These are phyloP conservation scores for Tiliacea citrago DNA, from an alignment of 2,888 invertebrate species.

Conservation along the genomic window DNA sequence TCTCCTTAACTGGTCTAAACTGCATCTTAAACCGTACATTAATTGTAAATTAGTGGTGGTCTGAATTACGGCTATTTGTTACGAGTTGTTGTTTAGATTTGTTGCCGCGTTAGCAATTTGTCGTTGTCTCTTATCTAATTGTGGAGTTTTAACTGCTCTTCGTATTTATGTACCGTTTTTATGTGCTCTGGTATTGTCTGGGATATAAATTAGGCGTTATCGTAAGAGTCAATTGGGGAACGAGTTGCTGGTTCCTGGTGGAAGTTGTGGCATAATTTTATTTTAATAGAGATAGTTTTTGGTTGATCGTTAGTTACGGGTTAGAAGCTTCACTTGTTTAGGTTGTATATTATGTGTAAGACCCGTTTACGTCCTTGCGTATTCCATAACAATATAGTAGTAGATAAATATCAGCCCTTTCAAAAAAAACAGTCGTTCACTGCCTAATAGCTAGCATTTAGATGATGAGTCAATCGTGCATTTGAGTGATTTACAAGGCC, in stretches of 20 bases:
- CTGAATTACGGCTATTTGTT: conserved; percentile 79
- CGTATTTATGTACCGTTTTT: conserved; percentile 62
- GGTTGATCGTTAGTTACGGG: conserved; percentile 26
- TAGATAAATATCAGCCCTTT: background rate
- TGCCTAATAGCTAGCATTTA: background rate
- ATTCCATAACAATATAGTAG: background rate
- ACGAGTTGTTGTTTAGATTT: conserved; percentile 76
- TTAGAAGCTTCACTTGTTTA: conserved; percentile 18
- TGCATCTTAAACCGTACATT: conserved; percentile 77
- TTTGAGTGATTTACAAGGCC: background rate
- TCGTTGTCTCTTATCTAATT: conserved; percentile 65
- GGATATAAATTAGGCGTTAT: conserved; percentile 55
- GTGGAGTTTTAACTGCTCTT: conserved; percentile 59
- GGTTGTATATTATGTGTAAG: conserved; percentile 1
- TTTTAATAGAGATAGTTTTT: conserved; percentile 49
- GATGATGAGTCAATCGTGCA: background rate
- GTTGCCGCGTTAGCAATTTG: conserved; percentile 59
- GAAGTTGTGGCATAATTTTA: conserved; percentile 44
- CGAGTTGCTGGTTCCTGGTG: background rate
- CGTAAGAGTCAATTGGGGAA: conserved; percentile 53
- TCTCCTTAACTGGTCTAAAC: conserved; percentile 77
- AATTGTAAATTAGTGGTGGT: conserved; percentile 81
- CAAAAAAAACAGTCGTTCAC: background rate
- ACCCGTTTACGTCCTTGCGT: too few species aligned
- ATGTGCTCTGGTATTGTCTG: conserved; percentile 57